These are phyloP conservation scores for Jacana jacana DNA, from an alignment of 2,113 vertebrate species.

Conservation along the genomic window DNA sequence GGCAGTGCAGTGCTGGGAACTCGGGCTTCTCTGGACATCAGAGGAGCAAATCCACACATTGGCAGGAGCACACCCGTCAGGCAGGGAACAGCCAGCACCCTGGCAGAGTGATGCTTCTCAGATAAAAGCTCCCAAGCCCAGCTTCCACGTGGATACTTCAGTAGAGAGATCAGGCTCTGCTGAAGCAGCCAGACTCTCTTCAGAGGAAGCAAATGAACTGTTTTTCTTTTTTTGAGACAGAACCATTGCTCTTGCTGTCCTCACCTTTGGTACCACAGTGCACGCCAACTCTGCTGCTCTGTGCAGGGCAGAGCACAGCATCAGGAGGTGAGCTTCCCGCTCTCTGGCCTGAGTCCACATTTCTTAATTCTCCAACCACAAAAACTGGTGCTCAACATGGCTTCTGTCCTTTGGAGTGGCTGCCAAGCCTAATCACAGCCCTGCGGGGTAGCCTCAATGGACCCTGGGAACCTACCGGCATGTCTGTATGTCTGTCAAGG, in stretches of 20 bases:
- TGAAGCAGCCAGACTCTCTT: background rate
- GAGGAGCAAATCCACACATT: background rate
- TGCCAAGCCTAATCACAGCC: background rate
- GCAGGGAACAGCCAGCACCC: background rate
- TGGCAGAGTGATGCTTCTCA: background rate
- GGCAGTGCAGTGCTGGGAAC: background rate
- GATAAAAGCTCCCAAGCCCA: background rate
- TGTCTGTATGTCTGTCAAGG: background rate
- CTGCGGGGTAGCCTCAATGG: background rate
- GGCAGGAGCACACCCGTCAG: background rate
- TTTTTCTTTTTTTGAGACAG: background rate
- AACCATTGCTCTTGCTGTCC: background rate
- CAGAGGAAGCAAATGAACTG: no score
- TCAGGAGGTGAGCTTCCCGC: background rate
- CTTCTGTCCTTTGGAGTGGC: background rate
- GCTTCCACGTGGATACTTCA: background rate
- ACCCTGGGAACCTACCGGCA: background rate
- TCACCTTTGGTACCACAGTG: fast-evolving
- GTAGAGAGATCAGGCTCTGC: background rate
- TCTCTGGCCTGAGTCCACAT: background rate
- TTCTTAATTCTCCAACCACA: background rate
- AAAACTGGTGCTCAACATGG: background rate
- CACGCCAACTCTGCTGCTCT: background rate
- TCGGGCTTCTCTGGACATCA: background rate
- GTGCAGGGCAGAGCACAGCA: background rate